A percentile compares a stretch with the other conserved stretches of the same genome.
Conservation (phyloP, 2,797 vertebrate species). For the Coreius guichenoti region DNA sequence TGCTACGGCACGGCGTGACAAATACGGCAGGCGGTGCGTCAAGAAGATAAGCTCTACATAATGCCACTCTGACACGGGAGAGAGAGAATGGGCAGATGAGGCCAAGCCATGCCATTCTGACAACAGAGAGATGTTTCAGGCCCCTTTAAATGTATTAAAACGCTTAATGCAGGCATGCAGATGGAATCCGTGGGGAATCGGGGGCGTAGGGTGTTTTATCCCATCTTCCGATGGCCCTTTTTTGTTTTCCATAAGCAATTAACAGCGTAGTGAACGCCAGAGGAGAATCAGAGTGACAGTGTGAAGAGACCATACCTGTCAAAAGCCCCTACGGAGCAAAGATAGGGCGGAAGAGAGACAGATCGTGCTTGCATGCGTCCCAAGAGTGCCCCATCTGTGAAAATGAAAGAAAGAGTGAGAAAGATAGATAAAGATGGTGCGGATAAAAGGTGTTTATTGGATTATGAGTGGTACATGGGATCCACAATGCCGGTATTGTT, state of each 20-base stretch:
- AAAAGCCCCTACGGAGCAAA: conserved; percentile 36
- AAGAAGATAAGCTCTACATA: conserved; percentile 84
- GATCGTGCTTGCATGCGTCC: conserved; percentile 30
- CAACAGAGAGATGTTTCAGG: conserved; percentile 47
- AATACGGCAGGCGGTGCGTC: conserved; percentile 80
- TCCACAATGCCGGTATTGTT: conserved; percentile 31
- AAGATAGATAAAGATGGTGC: conserved; percentile 40
- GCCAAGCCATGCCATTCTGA: conserved; percentile 69
- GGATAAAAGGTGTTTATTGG: conserved; percentile 46
- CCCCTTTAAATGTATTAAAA: conserved; percentile 52
- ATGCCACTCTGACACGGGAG: conserved; percentile 81
- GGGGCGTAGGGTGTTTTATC: conserved; percentile 41
- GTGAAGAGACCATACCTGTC: conserved; percentile 47
- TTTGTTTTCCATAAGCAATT: conserved; percentile 49
- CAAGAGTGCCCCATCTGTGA: conserved; percentile 31
- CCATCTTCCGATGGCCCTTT: conserved; percentile 44
- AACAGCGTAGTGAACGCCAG: conserved; percentile 23
- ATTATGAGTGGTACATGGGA: conserved; percentile 33
- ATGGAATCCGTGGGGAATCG: conserved; percentile 21
- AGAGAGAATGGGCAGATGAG: conserved; percentile 84
- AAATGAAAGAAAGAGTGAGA: conserved; percentile 58
- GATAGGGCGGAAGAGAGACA: conserved; percentile 47
- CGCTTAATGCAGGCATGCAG: conserved; percentile 37
- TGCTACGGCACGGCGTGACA: conserved; percentile 74
- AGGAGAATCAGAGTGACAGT: conserved; percentile 41